Evolutionary conservation across 2,797 vertebrate species (phyloP).

Genomic region (Pipistrellus nathusii): DNA sequence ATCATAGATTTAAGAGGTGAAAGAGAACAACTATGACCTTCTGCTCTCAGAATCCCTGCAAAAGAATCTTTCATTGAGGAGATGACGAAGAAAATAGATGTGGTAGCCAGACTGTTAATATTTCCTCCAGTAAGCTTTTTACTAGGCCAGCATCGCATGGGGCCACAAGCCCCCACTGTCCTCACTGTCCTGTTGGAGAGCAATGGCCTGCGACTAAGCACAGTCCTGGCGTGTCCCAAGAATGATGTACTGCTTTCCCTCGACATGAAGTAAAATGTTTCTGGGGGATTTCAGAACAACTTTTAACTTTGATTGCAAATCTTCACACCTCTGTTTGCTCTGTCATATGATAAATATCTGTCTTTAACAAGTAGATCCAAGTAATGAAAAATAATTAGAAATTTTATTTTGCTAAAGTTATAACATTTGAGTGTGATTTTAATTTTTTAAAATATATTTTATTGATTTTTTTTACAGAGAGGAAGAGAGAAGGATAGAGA

Average conservation of each 20-base stretch:
- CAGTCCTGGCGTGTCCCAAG: not conserved
- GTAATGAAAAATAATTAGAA: slow-evolving; percentile 46
- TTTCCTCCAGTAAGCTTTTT: not conserved
- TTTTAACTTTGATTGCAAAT: slow-evolving; percentile 45
- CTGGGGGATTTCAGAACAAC: not conserved
- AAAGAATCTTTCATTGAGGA: not conserved
- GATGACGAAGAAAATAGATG: not conserved
- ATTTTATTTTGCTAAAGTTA: slow-evolving; percentile 33
- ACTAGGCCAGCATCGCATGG: not conserved
- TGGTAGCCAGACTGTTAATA: not conserved
- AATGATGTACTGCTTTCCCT: not conserved
- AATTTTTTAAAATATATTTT: not conserved
- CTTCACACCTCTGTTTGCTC: not conserved
- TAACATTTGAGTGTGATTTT: slow-evolving; percentile 37
- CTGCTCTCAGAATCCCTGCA: not conserved
- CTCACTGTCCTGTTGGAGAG: not conserved
- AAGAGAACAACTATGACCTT: not conserved
- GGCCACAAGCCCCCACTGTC: not conserved
- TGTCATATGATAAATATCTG: not conserved
- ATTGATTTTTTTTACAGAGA: too few species aligned
- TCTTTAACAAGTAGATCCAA: not conserved
- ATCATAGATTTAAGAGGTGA: not conserved
- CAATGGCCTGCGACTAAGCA: not conserved
- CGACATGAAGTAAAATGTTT: not conserved
- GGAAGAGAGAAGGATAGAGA: too few species aligned